Evolutionary conservation across 2,888 invertebrate genomes (phyloP), one percentile per base, ranked within the genome.

Genomic region (Ennomos erosarius): DNA sequence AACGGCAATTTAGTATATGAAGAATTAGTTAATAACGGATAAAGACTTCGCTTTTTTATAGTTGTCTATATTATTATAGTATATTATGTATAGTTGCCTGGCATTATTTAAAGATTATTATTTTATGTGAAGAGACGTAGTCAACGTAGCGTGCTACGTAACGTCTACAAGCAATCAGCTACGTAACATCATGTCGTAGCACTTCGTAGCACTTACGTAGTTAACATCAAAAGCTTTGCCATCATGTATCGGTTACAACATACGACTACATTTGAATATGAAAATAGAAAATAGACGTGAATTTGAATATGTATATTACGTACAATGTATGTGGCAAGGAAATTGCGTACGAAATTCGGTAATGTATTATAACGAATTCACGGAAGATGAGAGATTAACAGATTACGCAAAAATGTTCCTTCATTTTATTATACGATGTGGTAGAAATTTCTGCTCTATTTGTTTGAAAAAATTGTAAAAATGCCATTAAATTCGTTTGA

Each of bases 201-300:
- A 59, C 49, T 49, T 54, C 54, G 45, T 58, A 58, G 49, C 48
- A 49, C 39, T 11, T 50, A 59, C 39, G 9, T 37, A 13, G 48
- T 58, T 59, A 54, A 53, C 53, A 40, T 59, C 59, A 59, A 59
- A 54, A 54, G 49, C 34, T 50, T 42, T 35, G 16, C 5, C 34
- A 16, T 38, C 1, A 26, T 48, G 42, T 58, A 58, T 52, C 52
- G 42, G 52, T 50, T 42, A 58, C 52, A 57, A 42, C 39, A 35
- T 42, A 58, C 52, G 51, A 42, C 39, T 34, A 42, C 40, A 54
- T 59, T 53, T 50, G 54, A 59, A 50, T 59, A 50, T 54, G 50
- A 59, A 53, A 50, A 59, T 50, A 50, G 54, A 59, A 54, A 59
- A 59, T 59, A 54, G 48, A 59, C 49, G 26, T 10, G 11, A 43